Percentiles rank a stretch among this genome's conserved stretches.
phyloP scores from a whole-genome alignment of 2,113 vertebrate species.

The Pseudonaja textilis region DNA sequence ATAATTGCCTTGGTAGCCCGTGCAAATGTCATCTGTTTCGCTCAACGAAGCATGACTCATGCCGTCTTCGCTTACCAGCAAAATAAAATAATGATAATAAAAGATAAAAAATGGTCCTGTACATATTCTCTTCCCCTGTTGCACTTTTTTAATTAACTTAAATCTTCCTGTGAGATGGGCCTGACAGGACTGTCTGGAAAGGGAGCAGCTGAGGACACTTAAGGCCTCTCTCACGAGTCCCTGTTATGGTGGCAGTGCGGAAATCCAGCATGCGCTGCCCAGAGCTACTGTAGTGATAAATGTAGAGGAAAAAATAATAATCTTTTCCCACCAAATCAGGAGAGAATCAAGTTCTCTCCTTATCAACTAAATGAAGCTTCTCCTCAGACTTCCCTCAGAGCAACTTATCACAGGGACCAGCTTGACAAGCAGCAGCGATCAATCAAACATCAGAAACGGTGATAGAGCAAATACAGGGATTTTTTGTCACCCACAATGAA shows the following conservation, averaged over 20 bases:
- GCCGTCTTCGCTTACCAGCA: neutral
- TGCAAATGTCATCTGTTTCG: constrained; percentile 16
- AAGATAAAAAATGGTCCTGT: neutral
- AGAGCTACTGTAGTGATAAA: neutral
- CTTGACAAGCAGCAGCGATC: neutral
- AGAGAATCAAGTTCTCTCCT: neutral
- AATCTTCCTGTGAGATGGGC: neutral
- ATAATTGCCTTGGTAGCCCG: constrained; percentile 17
- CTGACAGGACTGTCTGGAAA: neutral
- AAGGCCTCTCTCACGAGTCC: neutral
- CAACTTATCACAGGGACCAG: neutral
- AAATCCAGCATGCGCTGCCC: neutral
- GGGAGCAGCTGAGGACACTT: neutral
- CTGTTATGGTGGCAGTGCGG: too few relatives aligned
- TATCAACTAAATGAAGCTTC: neutral
- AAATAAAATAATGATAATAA: neutral
- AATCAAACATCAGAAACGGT: neutral
- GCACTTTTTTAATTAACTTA: constrained; percentile 7
- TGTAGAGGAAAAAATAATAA: neutral
- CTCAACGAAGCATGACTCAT: constrained; percentile 2
- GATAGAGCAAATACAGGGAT: neutral
- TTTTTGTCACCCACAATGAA: neutral
- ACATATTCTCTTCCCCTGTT: neutral
- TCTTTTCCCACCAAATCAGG: neutral
- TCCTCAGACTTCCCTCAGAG: too few relatives aligned